Conservation (phyloP, 30 jellyfish, hydroid and myxozoan species). For the Sanderia malayensis region DNA sequence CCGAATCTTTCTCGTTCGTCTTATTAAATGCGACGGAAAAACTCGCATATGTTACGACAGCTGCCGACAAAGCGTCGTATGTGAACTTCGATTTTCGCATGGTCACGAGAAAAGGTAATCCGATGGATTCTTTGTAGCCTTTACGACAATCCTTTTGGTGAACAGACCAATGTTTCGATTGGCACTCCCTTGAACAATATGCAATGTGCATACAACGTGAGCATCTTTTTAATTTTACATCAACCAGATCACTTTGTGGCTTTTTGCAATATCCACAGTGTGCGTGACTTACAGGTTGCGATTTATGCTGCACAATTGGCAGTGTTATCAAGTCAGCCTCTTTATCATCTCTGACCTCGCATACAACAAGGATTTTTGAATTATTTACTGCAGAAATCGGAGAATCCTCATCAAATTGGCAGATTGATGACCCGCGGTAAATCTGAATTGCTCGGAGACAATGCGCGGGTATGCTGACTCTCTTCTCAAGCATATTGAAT, state of each 20-base stretch:
- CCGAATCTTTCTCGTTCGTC: conserved; percentile 1
- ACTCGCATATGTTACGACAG: conserved; percentile 52
- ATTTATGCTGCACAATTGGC: conserved; percentile 67
- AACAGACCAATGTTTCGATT: conserved; percentile 72
- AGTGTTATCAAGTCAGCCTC: conserved; percentile 67
- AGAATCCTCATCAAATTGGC: conserved; percentile 35
- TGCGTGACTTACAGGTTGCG: conserved; percentile 9
- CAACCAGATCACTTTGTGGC: conserved; percentile 45
- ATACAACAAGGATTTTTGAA: conserved; percentile 58
- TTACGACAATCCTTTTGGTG: conserved; percentile 74
- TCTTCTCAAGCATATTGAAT: conserved; percentile 62
- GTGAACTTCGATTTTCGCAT: conserved; percentile 41
- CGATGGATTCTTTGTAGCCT: conserved; percentile 61
- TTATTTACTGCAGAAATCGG: conserved; percentile 41
- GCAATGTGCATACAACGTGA: conserved; percentile 83
- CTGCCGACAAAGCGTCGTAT: conserved; percentile 43
- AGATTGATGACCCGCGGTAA: conserved; percentile 38
- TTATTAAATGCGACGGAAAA: conserved; percentile 33
- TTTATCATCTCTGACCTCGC: conserved; percentile 60
- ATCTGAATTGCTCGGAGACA: conserved; percentile 60
- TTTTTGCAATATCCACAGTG: conserved; percentile 54
- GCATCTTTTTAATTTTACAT: conserved; percentile 78
- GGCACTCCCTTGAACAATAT: conserved; percentile 89
- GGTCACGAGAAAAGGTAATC: conserved; percentile 74
- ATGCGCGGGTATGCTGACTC: conserved; percentile 61